These are phyloP conservation scores for Nymphalis io DNA, from an alignment of 1,140 invertebrate species.

Conservation along the genomic window DNA sequence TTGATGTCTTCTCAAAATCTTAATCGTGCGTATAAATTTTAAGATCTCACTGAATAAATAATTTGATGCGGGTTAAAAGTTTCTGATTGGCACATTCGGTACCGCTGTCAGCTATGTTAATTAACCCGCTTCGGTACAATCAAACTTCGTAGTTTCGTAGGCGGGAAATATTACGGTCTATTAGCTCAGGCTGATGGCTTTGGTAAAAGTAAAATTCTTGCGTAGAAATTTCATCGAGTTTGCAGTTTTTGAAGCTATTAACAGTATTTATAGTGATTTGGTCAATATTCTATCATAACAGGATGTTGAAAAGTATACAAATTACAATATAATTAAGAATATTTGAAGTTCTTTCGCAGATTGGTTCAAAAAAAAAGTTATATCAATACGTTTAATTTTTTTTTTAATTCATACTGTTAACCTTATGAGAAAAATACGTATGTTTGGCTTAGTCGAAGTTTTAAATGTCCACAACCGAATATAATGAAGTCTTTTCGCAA, in stretches of 20 bases:
- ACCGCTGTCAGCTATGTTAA: slow-evolving; percentile 15
- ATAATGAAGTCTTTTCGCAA: too few relatives aligned
- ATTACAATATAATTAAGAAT: background rate
- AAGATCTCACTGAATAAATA: slow-evolving; percentile 38
- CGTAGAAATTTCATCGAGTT: background rate
- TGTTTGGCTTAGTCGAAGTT: too few relatives aligned
- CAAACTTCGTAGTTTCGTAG: slow-evolving; percentile 10
- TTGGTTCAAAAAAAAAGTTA: too few relatives aligned
- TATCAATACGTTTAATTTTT: too few relatives aligned
- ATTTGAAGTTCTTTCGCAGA: too few relatives aligned
- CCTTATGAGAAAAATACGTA: too few relatives aligned
- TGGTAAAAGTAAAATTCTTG: slow-evolving; percentile 8
- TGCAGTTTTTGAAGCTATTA: slow-evolving; percentile 1
- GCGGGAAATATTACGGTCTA: slow-evolving; percentile 6
- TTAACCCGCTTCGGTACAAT: slow-evolving; percentile 8
- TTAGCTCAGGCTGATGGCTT: slow-evolving; percentile 5
- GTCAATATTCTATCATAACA: background rate
- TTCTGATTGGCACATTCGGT: slow-evolving; percentile 6
- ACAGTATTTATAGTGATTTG: background rate
- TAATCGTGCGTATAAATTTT: background rate
- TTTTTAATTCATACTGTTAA: too few relatives aligned
- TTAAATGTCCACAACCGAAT: too few relatives aligned
- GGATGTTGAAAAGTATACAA: background rate
- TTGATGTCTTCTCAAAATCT: too few relatives aligned
- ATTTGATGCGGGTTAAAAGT: slow-evolving; percentile 12